Base-by-base conservation (phyloP, 35 echinoderm and acorn worm species). In the Stichopus chloronotus region DNA sequence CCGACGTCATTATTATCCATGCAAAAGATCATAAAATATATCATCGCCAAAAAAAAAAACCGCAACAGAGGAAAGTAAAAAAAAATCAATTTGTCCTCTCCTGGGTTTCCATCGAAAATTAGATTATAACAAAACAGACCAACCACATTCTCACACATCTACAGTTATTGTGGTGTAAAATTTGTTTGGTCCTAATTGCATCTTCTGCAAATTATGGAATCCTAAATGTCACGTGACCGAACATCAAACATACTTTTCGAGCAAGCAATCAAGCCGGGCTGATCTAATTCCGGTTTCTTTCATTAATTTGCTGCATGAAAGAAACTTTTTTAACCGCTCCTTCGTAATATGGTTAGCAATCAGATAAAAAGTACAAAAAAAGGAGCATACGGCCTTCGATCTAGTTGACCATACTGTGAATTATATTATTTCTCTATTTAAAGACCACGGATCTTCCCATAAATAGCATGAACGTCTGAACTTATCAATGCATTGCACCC, bases 91-190 rank as follows among this genome's bases (percentile, higher is more conserved):
- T 85, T 85, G 19, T 53, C n/a, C 56, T 85, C 58, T 85, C 57
- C 82, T 85, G 55, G 54, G n/a, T 56, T 85, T 85, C 82, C 55
- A 5, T 58, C 10, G 30, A 85, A 85, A 85, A 85, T 85, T 85
- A 23, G 58, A 85, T 85, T 85, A 85, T 81, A 85, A 21, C 55
- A n/a, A 85, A 85, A 85, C 82, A 85, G 82, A 85, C 55, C 82
- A 85, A 58, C 57, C 82, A 23, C 82, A 58, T 58, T 58, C 82
- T 58, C 82, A 85, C 56, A 85, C 57, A 85, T 22, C 16, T 23
- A 85, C 8, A 58, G 54, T 23, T 58, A 59, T 58, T 55, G 82
- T 58, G 57, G 82, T 85, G 82, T 85, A 23, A 85, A 85, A 85
- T 53, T 58, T 19, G 14, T 85, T 55, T 83, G 80, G 57, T 6